Conservation (phyloP, 64 coral and sea anemone species). For the Montipora efflorescens region DNA sequence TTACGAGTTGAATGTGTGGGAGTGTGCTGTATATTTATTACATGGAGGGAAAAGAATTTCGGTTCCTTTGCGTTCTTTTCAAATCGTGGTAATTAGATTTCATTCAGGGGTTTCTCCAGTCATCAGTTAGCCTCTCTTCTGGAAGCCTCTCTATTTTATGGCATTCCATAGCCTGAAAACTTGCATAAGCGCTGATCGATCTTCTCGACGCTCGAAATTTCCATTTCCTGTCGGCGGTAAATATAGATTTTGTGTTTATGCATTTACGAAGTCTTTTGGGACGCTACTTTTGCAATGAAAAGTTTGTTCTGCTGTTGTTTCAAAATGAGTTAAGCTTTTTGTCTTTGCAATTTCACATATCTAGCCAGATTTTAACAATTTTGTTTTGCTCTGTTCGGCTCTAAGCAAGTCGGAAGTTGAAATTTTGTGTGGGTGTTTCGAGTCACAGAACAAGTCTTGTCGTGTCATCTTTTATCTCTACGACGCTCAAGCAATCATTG, state of each 20-base stretch:
- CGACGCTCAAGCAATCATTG: not conserved
- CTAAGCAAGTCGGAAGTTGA: constrained; percentile 42
- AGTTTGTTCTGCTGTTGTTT: not conserved
- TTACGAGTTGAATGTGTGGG: constrained; percentile 37
- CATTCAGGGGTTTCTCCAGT: not conserved
- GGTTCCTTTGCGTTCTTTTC: constrained; percentile 30
- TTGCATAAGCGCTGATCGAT: constrained; percentile 1
- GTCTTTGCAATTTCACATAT: not conserved
- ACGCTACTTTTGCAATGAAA: not conserved
- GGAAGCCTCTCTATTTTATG: not conserved
- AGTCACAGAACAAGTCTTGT: constrained; percentile 2
- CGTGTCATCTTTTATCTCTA: constrained; percentile 10
- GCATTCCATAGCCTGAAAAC: not conserved
- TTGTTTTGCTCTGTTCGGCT: not conserved
- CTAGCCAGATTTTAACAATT: not conserved
- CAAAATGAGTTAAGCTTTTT: no score
- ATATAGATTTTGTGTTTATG: constrained; percentile 33
- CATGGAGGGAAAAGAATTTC: constrained; percentile 55
- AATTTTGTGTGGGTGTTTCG: constrained; percentile 22
- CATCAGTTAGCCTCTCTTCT: not conserved
- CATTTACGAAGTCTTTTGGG: constrained; percentile 19
- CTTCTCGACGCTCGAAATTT: constrained; percentile 22
- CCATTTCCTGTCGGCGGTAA: constrained; percentile 45
- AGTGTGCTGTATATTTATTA: constrained; percentile 58
- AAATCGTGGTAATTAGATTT: not conserved